Conservation (phyloP, 2,888 invertebrate genomes). For the Microctonus aethiopoides region DNA sequence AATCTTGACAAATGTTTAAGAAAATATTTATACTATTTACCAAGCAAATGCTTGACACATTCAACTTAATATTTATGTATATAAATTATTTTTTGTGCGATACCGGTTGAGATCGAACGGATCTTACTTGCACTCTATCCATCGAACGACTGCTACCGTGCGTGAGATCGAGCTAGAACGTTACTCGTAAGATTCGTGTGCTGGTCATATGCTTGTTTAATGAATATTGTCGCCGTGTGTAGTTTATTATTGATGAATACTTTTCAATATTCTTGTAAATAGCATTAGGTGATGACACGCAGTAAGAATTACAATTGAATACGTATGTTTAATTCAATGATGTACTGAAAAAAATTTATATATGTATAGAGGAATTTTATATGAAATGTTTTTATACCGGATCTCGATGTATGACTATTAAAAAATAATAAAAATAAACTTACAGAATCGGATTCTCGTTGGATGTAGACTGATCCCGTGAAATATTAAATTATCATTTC, state of each 20-base stretch:
- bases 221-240: slow-evolving; percentile 43
- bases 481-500: too few relatives aligned
- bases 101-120: slow-evolving; percentile 10
- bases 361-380: neutral
- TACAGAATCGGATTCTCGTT: neutral
- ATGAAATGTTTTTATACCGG: neutral
- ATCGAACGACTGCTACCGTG: slow-evolving; percentile 5
- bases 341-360: neutral
- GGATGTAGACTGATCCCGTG: too few relatives aligned
- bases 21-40: too few relatives aligned
- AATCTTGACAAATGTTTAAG: too few relatives aligned
- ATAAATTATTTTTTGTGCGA: neutral
- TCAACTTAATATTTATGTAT: neutral
- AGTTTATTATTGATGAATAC: slow-evolving; percentile 32
- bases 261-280: neutral
- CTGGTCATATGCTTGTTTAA: slow-evolving; percentile 41
- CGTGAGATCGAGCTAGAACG: slow-evolving; percentile 2
- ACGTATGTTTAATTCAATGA: neutral
- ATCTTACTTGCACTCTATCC: slow-evolving; percentile 5
- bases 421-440: neutral
- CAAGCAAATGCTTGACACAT: neutral
- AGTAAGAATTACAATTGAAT: neutral
- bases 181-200: slow-evolving; percentile 33
- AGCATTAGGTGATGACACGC: neutral
- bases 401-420: neutral